A percentile compares a stretch with the other conserved stretches of the same genome.
Evolutionary conservation across 2,113 vertebrate genomes (phyloP).

Genomic region (Myotis lucifugus): DNA sequence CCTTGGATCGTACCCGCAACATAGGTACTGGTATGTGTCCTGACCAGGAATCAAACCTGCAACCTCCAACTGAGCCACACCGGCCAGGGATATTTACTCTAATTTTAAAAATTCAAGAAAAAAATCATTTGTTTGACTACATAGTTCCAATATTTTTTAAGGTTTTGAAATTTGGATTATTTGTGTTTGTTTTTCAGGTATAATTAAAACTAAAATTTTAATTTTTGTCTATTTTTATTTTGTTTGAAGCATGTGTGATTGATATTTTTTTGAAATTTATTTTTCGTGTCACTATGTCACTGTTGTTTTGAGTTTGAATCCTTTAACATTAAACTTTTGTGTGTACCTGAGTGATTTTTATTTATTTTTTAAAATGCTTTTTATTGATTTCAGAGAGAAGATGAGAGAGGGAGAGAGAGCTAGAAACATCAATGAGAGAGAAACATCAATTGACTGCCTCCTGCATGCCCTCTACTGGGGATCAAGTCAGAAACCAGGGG

Average conservation of each 20-base stretch:
- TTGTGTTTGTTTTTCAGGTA: background rate
- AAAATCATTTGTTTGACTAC: background rate
- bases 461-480: too few species aligned
- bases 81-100: background rate
- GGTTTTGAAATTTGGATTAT: background rate
- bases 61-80: too few species aligned
- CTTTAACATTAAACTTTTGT: background rate
- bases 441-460: too few species aligned
- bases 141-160: background rate
- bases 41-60: too few species aligned
- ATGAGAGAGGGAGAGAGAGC: too few species aligned
- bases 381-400: too few species aligned
- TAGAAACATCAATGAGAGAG: too few species aligned
- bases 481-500: too few species aligned
- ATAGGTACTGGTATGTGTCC: too few species aligned
- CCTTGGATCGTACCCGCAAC: too few species aligned
- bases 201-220: background rate
- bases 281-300: background rate
- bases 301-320: background rate
- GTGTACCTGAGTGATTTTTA: background rate
- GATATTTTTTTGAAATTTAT: background rate
- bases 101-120: background rate
- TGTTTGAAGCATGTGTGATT: background rate
- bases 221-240: constrained; percentile 20
- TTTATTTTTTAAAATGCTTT: too few species aligned